Evolutionary conservation across 2,797 vertebrate genomes (phyloP), one percentile per base, ranked within the genome.

Genomic region (Myotis daubentonii): DNA sequence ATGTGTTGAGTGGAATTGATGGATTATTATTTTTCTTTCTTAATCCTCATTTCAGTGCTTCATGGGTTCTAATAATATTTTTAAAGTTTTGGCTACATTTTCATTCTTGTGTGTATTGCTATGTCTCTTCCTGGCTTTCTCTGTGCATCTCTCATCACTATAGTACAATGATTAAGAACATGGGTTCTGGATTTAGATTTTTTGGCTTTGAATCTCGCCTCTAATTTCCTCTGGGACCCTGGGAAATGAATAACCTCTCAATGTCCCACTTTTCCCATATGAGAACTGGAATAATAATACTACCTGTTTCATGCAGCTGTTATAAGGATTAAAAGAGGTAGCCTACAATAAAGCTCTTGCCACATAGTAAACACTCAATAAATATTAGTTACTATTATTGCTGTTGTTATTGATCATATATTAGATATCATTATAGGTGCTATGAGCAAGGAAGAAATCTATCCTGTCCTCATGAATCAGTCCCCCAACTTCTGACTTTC

Each of bases 151-250:
- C n/a, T 94, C 28, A 71, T 76, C 15, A 47, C 13, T 47, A 22
- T 55, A 49, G 12, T 53, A 55, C 7, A 23, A 12, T 55, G 11
- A 8, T 81, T 92, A 80, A 94, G n/a, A 87, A 82, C 28, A 2
- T 84, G 72, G 15, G 8, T 57, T 95, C 49, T 75, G 22, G 3
- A 85, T 92, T 94, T 80, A 91, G 47, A 65, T 92, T 82, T 94
- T 19, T 8, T 51, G 44, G 8, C 17, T 74, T 81, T 84, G 30
- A 75, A 53, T 83, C 71, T 89, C 41, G 1, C 57, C 9, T 74
- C 74, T 89, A 36, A 47, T 92, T 93, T 93, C n/a, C 68, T 72
- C 12, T 68, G 17, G 91, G 68, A 66, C 16, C 3, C 51, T 55
- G 44, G 36, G 41, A 87, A 87, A 44, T 90, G 30, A 89, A 57